Base-by-base conservation (phyloP, 2,888 invertebrate genomes). In the Acrobasis consociella region DNA sequence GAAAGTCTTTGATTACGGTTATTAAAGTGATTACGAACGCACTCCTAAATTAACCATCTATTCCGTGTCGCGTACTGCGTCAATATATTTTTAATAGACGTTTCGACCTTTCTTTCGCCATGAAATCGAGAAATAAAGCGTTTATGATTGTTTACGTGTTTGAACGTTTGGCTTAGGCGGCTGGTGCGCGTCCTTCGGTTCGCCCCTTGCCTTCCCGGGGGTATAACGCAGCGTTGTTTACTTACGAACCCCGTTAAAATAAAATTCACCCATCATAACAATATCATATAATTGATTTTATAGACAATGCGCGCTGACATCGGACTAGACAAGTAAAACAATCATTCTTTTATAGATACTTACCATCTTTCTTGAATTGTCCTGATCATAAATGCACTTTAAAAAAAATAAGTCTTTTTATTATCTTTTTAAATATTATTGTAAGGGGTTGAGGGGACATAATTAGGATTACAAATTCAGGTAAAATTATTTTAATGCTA, bases 91-190 rank as follows among this genome's bases (percentile, higher is more conserved):
- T 52, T n/a, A 52, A 52, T 31, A 10, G 31, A 10, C 13, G 11
- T 31, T 31, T 31, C n/a, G 52, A 31, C 52, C 31, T 31, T 31
- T 31, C 11, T 37, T 31, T 52, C 13, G 52, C 31, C 3, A 52
- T 22, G 22, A 52, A 13, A n/a, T 52, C 37, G n/a, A 52, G 31
- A 31, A 31, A 52, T 52, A 52, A 51, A 52, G 11, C 31, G 52
- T 31, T 31, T 52, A 52, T 37, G 52, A 10, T 52, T 52, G 52
- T 52, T 52, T 52, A 52, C n/a, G 31, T 52, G 22, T 31, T 52
- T 5, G 46, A 13, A 46, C 46, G 46, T 13, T 22, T 10, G 11
- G 5, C 11, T 11, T 13, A 7, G 5, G 31, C 42, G 22, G 13
- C 31, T 52, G 31, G 52, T 31, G 52, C 16, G 50, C 31, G 31